Percentiles rank a stretch among this genome's conserved stretches.
phyloP scores from a whole-genome alignment of 2,888 invertebrate genomes.

The Luperina nickerlii region DNA sequence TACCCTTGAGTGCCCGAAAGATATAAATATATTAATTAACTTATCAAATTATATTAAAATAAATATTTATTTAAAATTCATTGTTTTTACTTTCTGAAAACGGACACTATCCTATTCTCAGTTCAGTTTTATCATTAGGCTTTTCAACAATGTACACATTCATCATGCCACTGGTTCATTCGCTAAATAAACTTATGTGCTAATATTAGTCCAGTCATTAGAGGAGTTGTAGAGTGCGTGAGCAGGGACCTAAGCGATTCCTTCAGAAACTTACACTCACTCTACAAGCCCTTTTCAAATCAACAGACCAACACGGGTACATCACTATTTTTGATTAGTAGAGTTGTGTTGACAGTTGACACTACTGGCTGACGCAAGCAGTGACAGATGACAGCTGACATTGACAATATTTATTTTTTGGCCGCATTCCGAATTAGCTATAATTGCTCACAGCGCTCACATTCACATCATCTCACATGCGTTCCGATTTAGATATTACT shows the following conservation, averaged over 20 bases:
- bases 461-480: no score
- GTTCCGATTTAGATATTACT: no score
- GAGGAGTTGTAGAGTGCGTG: no score
- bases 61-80: slow-evolving; percentile 33
- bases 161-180: not conserved
- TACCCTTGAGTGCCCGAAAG: not conserved
- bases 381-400: not conserved
- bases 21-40: not conserved
- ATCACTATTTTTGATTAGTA: not conserved
- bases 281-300: no score
- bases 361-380: not conserved
- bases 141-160: no score
- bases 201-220: no score
- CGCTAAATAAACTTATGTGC: no score
- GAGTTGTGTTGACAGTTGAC: not conserved
- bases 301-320: not conserved
- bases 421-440: no score
- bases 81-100: not conserved
- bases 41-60: slow-evolving; percentile 34
- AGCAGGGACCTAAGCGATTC: no score
- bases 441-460: no score
- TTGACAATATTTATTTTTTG: not conserved
- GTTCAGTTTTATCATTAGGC: not conserved
- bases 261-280: no score
- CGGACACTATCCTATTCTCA: not conserved